A percentile compares a stretch with the other conserved stretches of the same genome.
phyloP scores from a whole-genome alignment of 2,888 invertebrate species.

The Xylota segnis region DNA sequence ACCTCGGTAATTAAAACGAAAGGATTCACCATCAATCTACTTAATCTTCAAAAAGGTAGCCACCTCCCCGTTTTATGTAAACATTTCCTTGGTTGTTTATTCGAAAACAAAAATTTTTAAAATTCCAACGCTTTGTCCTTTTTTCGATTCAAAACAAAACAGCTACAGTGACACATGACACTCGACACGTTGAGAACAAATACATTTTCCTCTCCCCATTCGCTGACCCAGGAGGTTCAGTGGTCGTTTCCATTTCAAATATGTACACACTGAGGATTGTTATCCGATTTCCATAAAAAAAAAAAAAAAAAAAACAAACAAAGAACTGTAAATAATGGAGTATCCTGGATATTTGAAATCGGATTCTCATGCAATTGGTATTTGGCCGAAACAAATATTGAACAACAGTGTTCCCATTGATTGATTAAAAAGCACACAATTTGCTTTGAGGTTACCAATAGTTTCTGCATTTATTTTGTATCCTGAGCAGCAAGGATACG shows the following conservation, averaged over 20 bases:
- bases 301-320: neutral
- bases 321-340: neutral
- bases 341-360: neutral
- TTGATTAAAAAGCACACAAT: slow-evolving; percentile 53
- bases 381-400: slow-evolving; percentile 21
- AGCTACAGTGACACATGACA: neutral
- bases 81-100: too few relatives aligned
- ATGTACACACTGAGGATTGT: neutral
- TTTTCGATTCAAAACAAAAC: too few relatives aligned
- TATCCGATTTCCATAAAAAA: neutral
- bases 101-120: too few relatives aligned
- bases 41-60: too few relatives aligned
- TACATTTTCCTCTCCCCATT: neutral
- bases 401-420: slow-evolving; percentile 49
- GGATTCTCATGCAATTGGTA: neutral
- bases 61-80: too few relatives aligned
- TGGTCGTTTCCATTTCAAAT: neutral
- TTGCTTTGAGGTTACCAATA: slow-evolving; percentile 37
- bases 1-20: too few relatives aligned
- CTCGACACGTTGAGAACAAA: neutral
- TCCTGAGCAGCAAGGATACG: too few relatives aligned
- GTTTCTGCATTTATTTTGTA: neutral
- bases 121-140: too few relatives aligned
- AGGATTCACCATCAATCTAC: too few relatives aligned
- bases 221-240: neutral